Evolutionary conservation across 35 echinoderm and acorn worm genomes (phyloP), one percentile per base, ranked within the genome.

Genomic region (Lytechinus variegatus): DNA sequence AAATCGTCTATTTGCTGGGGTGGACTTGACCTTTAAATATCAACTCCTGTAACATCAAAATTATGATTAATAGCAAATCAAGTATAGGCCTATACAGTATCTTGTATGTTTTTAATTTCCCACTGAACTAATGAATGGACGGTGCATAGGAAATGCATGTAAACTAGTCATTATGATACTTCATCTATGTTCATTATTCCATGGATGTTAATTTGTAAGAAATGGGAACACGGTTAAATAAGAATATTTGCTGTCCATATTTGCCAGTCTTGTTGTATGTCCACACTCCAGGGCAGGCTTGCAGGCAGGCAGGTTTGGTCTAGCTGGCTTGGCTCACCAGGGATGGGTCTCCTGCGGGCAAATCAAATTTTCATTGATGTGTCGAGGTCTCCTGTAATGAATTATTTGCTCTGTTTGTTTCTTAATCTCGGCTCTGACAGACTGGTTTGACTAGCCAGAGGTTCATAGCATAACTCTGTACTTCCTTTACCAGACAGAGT

Each of bases 341-440:
- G 66, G 66, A 79, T 27, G 66, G 19, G 66, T 11, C 9, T 9
- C 19, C 19, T 79, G 66, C 66, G n/a, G 66, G 66, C 66, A 79
- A 79, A 79, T 79, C n/a, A 79, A 79, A 79, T 79, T 79, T 79
- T 79, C 66, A 79, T 79, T 79, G 66, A 79, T 79, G 66, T 24
- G n/a, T 79, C 66, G 66, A 79, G 66, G 66, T 27, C 66, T 79
- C 66, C n/a, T 79, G 19, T 79, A 79, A 79, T 79, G 66, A 79
- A 79, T 79, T 79, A 79, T 79, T 79, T 79, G 66, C 66, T 79
- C 66, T 79, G 66, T 79, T 79, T 79, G 66, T 79, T 79, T 79
- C 66, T 24, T 79, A 79, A 79, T 79, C 66, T 79, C 66, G 14
- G 66, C 66, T 79, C 66, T 79, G 66, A 79, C 66, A 79, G 66